These are phyloP conservation scores for Antheraea assamensis DNA, from an alignment of 2,888 invertebrate genomes.

Conservation along the genomic window DNA sequence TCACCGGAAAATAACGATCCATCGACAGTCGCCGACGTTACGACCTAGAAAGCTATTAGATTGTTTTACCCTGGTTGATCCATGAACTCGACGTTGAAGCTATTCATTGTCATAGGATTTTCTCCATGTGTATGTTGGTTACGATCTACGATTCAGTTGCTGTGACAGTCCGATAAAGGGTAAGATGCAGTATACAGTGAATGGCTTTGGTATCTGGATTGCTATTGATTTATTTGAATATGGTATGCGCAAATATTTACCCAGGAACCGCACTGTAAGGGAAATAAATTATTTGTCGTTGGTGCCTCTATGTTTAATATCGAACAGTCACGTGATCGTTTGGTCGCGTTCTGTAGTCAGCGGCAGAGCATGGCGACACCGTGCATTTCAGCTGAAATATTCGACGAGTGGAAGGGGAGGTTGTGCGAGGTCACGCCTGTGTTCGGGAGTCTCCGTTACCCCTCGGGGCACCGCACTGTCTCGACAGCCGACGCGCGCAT, in stretches of 20 bases:
- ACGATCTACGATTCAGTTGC: background rate
- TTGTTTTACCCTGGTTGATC: background rate
- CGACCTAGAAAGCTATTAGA: background rate
- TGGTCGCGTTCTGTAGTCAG: conserved; percentile 40
- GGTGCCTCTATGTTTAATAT: conserved; percentile 39
- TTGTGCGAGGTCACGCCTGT: conserved; percentile 77
- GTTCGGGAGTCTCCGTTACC: conserved; percentile 57
- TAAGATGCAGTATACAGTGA: background rate
- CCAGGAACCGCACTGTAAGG: background rate
- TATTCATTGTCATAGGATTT: background rate
- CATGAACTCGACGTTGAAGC: background rate
- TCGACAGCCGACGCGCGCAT: conserved; percentile 62
- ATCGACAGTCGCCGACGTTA: background rate
- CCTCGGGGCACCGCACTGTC: conserved; percentile 60
- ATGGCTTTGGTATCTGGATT: background rate
- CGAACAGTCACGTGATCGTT: conserved; percentile 46
- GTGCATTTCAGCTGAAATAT: conserved; percentile 69
- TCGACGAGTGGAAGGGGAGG: conserved; percentile 71
- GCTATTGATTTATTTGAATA: background rate
- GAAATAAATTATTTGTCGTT: conserved; percentile 18
- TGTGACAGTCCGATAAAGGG: background rate
- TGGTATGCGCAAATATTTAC: background rate
- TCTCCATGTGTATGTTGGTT: background rate
- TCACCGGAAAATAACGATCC: background rate
- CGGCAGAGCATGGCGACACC: conserved; percentile 58